Percentiles rank a stretch among this genome's conserved stretches.
Conservation (phyloP, 2,888 invertebrate species). For the Aphidius colemani region DNA sequence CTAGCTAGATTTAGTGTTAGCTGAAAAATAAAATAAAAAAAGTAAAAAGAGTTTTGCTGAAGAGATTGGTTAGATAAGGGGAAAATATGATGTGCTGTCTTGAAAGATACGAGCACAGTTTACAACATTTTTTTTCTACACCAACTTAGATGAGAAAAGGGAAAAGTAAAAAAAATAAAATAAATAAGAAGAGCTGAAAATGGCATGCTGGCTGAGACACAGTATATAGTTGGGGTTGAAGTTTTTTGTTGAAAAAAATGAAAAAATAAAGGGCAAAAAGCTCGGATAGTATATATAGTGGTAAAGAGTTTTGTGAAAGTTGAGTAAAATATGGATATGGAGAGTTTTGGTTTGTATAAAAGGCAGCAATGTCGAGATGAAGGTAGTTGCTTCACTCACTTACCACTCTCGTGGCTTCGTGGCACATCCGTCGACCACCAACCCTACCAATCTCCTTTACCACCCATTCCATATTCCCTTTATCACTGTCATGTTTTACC, state of each 20-base stretch:
- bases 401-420: conserved; percentile 46
- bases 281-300: too few species aligned
- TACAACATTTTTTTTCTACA: neutral
- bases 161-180: conserved; percentile 20
- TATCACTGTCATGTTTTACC: conserved; percentile 17
- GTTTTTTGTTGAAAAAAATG: conserved; percentile 26
- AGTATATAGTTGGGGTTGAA: conserved; percentile 38
- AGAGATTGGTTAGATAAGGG: conserved; percentile 21
- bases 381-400: conserved; percentile 53
- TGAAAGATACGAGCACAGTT: too few species aligned
- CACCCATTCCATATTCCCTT: conserved; percentile 23
- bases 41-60: conserved; percentile 33
- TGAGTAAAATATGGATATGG: conserved; percentile 27
- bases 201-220: conserved; percentile 22
- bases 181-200: conserved; percentile 23
- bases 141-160: conserved; percentile 8
- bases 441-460: conserved; percentile 44
- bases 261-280: too few species aligned
- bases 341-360: conserved; percentile 34
- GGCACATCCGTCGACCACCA: conserved; percentile 42
- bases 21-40: conserved; percentile 43
- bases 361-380: conserved; percentile 32
- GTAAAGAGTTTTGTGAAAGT: conserved; percentile 18
- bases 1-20: conserved; percentile 52
- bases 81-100: neutral